Evolutionary conservation across 2,113 vertebrate species (phyloP), one percentile per base, ranked within the genome.

Genomic region (Muscicapa adusta): DNA sequence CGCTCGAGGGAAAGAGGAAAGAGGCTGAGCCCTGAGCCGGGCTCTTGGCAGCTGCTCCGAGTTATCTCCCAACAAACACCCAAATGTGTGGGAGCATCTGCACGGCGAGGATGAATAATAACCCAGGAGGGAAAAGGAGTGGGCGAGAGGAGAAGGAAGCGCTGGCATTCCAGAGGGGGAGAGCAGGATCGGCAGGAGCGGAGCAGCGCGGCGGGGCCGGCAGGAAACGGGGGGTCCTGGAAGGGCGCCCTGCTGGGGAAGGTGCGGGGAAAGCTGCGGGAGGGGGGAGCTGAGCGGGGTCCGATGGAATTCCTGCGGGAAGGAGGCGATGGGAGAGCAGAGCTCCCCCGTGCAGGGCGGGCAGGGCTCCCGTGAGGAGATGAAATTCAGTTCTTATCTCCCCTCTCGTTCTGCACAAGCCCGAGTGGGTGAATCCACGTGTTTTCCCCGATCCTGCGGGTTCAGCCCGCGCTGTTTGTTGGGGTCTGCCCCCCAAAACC

Each of bases 21-120:
- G 91, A 73, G 77, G 43, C 56, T 26, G 84, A 83, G 85, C 65
- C 61, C 34, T 3, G 42, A 62, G 74, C 85, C 60, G 12, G 57
- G 94, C 76, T 58, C 58, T 9, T 63, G 95, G 95, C 94, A 92
- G 83, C 91, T 38, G 68, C 88, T 83, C 66, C 19, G 65, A 9
- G 17, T 71, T 78, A 78, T 82, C 93, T 83, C 92, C 83, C 91
- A 94, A 51, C 79, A 88, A 96, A 91, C 89, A 91, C 86, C 94
- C 89, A 48, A 93, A 87, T 17, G 95, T 73, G 94, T 95, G 94
- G 95, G 91, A 85, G 89, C 93, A 91, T 88, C 93, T 89, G 81
- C 89, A 58, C 62, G 56, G 87, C 47, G 66, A 54, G 18, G 42
- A 89, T 82, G 94, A 91, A 94, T 87, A 97, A 96, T 82, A 79